phyloP scores from a whole-genome alignment of 1,140 invertebrate species.

The Drosophila ogumai region DNA sequence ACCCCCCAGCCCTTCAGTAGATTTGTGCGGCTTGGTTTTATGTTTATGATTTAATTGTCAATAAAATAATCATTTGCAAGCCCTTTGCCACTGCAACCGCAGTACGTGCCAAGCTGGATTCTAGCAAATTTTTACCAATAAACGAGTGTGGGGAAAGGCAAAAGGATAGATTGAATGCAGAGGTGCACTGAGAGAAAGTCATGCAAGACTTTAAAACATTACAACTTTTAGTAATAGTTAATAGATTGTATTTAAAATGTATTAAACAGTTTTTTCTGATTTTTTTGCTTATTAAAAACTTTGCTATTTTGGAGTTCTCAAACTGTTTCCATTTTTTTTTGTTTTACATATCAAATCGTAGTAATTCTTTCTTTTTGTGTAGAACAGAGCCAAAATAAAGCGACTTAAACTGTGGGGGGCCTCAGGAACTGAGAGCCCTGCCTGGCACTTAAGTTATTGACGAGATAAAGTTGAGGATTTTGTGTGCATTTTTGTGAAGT shows the following conservation, averaged over 20 bases:
- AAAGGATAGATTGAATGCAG: conserved; percentile 24
- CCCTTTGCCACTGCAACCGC: conserved; percentile 72
- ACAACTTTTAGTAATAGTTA: no score
- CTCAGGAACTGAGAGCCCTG: conserved; percentile 25
- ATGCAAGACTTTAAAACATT: background rate
- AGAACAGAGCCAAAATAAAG: conserved; percentile 17
- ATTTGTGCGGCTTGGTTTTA: conserved; percentile 66
- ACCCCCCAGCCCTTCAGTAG: conserved; percentile 20
- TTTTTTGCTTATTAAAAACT: background rate
- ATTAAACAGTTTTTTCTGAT: no score
- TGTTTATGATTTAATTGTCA: conserved; percentile 78
- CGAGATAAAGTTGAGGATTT: conserved; percentile 83
- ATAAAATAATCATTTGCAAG: conserved; percentile 82
- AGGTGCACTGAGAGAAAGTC: conserved; percentile 20
- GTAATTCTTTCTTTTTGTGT: conserved; percentile 17
- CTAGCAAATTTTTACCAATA: conserved; percentile 71
- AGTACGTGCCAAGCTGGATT: conserved; percentile 66
- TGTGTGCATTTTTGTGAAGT: conserved; percentile 82
- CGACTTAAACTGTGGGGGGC: conserved; percentile 20
- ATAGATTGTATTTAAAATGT: no score
- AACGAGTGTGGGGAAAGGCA: conserved; percentile 30
- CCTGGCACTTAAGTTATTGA: conserved; percentile 75
- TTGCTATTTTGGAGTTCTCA: background rate
- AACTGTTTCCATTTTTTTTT: background rate
- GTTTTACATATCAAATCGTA: background rate